Evolutionary conservation across 35 echinoderm and acorn worm genomes (phyloP), one percentile per base, ranked within the genome.

Genomic region (Eucidaris tribuloides): DNA sequence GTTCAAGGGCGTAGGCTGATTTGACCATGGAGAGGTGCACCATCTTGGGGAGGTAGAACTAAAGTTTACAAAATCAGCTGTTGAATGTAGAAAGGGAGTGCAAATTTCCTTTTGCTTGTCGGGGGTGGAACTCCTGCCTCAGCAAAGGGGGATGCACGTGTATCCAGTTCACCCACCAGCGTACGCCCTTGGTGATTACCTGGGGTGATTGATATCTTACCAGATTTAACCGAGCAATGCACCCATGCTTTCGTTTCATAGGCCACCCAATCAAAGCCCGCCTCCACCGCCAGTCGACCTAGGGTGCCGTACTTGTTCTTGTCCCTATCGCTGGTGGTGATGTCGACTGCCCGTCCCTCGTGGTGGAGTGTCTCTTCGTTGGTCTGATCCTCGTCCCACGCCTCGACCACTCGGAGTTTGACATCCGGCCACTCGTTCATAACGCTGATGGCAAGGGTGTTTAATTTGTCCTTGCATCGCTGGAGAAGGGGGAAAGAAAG

Each of bases 231-330:
- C 0, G 96, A 99, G 33, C 82, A 89, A 46, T 99, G 96, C 15
- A 99, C 83, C 82, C 79, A 92, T 7, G 82, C 81, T 41, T 71
- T 87, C 46, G 50, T 84, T 56, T 87, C 86, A 72, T 87, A 99
- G 58, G 52, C 74, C 38, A 99, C 96, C 96, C 96, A 99, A 48
- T 99, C 96, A 34, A 99, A 99, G 15, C 96, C 96, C n/a, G 96
- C 90, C 43, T 99, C 90, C 22, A 99, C 96, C 13, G 96, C 96
- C 58, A 99, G 28, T 11, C 96, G 79, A 13, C 90, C 96, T 31
- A 99, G 87, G 76, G 85, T 86, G 35, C 96, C 96, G 40, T 99
- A 99, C 36, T 99, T 99, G 24, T 45, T 70, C 46, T 72, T 85
- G 50, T 99, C 96, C 57, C 71, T 86, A 56, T 99, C 96, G 58